Conservation (phyloP, 2,797 vertebrate genomes). For the Rhyacichthys aspro region DNA sequence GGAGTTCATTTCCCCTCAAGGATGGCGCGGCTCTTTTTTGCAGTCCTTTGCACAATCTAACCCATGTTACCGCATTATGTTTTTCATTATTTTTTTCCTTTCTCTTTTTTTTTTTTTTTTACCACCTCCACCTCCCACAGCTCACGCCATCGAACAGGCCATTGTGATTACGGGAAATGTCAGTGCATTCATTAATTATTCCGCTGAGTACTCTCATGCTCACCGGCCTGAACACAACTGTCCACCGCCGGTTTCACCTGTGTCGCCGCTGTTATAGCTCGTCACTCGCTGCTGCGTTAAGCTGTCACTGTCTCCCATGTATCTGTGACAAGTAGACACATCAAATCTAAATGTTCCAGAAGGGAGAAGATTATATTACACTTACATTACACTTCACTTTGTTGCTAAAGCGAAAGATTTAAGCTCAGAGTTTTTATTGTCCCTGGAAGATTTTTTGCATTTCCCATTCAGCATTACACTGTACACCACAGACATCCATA, state of each 20-base stretch:
- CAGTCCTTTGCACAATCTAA: slow-evolving; percentile 64
- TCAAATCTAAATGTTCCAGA: too few species aligned
- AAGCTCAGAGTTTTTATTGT: too few species aligned
- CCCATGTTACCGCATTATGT: slow-evolving; percentile 69
- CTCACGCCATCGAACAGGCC: slow-evolving; percentile 62
- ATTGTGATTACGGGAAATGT: slow-evolving; percentile 78
- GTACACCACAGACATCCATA: too few species aligned
- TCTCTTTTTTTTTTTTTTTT: slow-evolving; percentile 4
- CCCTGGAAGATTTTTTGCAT: too few species aligned
- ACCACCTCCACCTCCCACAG: slow-evolving; percentile 67
- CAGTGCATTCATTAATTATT: slow-evolving; percentile 78
- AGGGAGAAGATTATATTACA: too few species aligned
- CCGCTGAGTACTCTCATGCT: slow-evolving; percentile 47
- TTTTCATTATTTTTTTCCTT: slow-evolving; percentile 65
- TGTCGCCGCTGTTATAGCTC: too few species aligned
- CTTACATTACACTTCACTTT: too few species aligned
- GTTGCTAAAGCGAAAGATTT: too few species aligned
- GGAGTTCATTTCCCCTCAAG: slow-evolving; percentile 51
- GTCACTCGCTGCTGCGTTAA: too few species aligned
- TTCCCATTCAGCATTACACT: too few species aligned
- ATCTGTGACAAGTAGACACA: too few species aligned
- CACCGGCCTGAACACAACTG: slow-evolving; percentile 41
- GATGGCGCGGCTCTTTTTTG: slow-evolving; percentile 60
- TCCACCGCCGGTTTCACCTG: slow-evolving; percentile 34
- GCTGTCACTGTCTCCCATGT: too few species aligned